These are phyloP conservation scores for Astropecten irregularis DNA, from an alignment of 53 echinoderm and acorn worm genomes.

Conservation along the genomic window DNA sequence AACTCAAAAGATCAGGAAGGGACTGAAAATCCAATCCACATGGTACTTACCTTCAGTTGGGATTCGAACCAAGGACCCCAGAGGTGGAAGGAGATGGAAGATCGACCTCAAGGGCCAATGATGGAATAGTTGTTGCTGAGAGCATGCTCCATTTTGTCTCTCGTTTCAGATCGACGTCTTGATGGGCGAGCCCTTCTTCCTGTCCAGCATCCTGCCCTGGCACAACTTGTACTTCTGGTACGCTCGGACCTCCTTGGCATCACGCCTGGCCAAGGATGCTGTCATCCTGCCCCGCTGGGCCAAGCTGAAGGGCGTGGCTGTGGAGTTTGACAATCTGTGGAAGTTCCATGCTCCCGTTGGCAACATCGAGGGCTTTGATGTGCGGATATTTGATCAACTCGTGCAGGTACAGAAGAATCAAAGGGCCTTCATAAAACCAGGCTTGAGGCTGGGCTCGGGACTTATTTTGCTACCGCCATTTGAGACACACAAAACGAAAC, in stretches of 20 bases:
- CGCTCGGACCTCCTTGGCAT: constrained; percentile 56
- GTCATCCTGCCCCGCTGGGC: constrained; percentile 75
- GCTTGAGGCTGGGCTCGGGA: too few relatives aligned
- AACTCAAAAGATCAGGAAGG: too few relatives aligned
- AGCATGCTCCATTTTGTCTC: too few relatives aligned
- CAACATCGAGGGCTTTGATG: constrained; percentile 84
- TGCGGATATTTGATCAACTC: constrained; percentile 80
- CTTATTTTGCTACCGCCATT: too few relatives aligned
- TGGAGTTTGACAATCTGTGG: constrained; percentile 96
- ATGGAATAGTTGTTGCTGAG: too few relatives aligned
- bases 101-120: too few relatives aligned
- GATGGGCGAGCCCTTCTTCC: constrained; percentile 85
- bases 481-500: too few relatives aligned
- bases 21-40: too few relatives aligned
- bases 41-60: too few relatives aligned
- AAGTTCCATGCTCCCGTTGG: constrained; percentile 91
- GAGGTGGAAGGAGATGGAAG: too few relatives aligned
- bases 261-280: constrained; percentile 51
- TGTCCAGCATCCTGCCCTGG: constrained; percentile 83
- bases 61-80: too few relatives aligned
- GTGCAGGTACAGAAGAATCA: constrained; percentile 66
- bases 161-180: constrained; percentile 90
- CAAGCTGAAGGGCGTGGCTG: constrained; percentile 76
- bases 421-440: background rate
- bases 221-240: constrained; percentile 95